A percentile compares a stretch with the other conserved stretches of the same genome.
phyloP scores from a whole-genome alignment of 2,113 vertebrate species.

The Damaliscus lunatus region DNA sequence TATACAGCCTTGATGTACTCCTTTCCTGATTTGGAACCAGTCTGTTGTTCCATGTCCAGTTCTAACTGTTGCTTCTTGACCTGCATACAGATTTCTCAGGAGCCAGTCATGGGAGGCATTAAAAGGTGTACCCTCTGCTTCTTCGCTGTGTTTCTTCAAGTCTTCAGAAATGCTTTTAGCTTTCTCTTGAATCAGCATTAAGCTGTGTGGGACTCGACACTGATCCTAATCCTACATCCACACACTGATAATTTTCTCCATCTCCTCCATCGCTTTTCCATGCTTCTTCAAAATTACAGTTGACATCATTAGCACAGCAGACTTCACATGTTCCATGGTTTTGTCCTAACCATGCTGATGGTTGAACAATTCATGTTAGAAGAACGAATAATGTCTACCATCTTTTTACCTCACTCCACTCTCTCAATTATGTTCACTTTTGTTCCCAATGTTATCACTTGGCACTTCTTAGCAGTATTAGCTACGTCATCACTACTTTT shows the following conservation, averaged over 20 bases:
- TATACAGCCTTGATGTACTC: not conserved
- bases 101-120: not conserved
- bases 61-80: not conserved
- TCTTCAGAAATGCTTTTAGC: not conserved
- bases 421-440: not conserved
- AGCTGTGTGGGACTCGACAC: not conserved
- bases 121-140: not conserved
- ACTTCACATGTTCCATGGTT: not conserved
- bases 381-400: not conserved
- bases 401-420: not conserved
- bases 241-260: not conserved
- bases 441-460: not conserved
- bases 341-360: not conserved
- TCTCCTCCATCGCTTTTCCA: not conserved
- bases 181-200: not conserved
- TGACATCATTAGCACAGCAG: not conserved
- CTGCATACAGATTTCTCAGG: not conserved
- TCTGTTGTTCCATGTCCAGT: not conserved
- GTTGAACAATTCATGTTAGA: not conserved
- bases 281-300: not conserved
- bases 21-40: not conserved
- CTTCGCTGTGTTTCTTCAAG: not conserved
- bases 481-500: not conserved
- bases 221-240: not conserved
- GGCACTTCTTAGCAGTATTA: not conserved